Conservation (phyloP, 1,140 invertebrate genomes). For the Hycleus cichorii region DNA sequence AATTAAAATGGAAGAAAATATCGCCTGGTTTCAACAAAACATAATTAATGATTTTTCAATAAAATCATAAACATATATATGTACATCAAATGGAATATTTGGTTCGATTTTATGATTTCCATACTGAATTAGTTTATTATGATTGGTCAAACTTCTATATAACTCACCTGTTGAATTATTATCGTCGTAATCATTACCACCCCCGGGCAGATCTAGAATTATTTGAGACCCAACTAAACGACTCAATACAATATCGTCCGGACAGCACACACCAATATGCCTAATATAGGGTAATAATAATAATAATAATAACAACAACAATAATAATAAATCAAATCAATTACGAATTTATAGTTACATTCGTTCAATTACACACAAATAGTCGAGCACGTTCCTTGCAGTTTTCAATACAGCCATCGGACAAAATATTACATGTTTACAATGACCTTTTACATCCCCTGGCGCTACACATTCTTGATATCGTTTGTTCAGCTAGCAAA, state of each 20-base stretch:
- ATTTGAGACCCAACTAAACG: constrained; percentile 35
- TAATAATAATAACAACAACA: not conserved
- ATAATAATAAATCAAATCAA: not conserved
- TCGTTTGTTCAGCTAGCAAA: constrained; percentile 40
- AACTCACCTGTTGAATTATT: constrained; percentile 33
- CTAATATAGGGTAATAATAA: constrained; percentile 35
- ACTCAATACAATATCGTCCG: constrained; percentile 43
- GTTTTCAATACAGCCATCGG: constrained; percentile 50
- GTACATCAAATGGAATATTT: not conserved
- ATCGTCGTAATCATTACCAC: constrained; percentile 40
- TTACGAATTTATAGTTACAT: constrained; percentile 40
- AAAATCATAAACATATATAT: not conserved
- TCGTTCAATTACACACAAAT: constrained; percentile 58
- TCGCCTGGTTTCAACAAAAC: not conserved
- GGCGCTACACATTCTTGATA: constrained; percentile 56
- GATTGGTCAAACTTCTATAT: not conserved
- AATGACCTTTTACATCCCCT: constrained; percentile 52
- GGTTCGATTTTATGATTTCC: not conserved
- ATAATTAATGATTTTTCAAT: not conserved
- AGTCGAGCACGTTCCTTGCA: constrained; percentile 52
- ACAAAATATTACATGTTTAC: constrained; percentile 56
- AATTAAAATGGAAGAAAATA: not conserved
- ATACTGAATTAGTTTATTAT: not conserved
- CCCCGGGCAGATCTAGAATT: constrained; percentile 43
- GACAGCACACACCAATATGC: constrained; percentile 56